These are phyloP conservation scores for Paedocypris sp. DNA, from an alignment of 2,113 vertebrate species.

Conservation along the genomic window DNA sequence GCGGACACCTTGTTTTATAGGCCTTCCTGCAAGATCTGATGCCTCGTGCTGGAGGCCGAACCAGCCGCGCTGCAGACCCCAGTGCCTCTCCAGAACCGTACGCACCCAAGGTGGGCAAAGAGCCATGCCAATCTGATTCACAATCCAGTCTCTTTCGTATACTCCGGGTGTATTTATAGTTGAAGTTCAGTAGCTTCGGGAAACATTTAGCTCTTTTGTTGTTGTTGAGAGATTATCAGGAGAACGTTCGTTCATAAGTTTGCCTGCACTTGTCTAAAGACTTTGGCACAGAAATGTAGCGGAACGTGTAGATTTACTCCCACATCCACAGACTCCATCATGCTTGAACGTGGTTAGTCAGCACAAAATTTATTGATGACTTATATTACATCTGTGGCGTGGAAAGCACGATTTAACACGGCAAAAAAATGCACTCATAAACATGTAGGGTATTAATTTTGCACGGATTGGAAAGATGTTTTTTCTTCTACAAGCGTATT, in stretches of 20 bases:
- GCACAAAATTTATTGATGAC: slow-evolving; percentile 15
- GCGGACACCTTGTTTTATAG: slow-evolving; percentile 59
- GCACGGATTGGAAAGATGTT: no score
- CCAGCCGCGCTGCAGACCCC: slow-evolving; percentile 79
- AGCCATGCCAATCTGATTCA: no score
- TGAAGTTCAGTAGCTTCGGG: not conserved
- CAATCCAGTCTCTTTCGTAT: no score
- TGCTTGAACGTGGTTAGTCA: slow-evolving; percentile 21
- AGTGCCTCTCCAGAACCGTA: slow-evolving; percentile 71
- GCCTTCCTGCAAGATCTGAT: slow-evolving; percentile 63
- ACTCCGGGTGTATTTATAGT: not conserved
- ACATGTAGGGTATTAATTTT: no score
- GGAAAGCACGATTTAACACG: no score
- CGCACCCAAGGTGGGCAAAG: slow-evolving; percentile 83
- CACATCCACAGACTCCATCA: slow-evolving; percentile 24
- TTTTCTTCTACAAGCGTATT: no score
- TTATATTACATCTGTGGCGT: slow-evolving; percentile 14
- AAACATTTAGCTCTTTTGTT: no score
- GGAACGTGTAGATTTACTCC: slow-evolving; percentile 1
- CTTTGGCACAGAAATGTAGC: slow-evolving; percentile 1
- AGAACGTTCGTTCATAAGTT: slow-evolving; percentile 8
- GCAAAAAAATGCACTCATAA: no score
- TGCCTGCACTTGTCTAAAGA: slow-evolving; percentile 28
- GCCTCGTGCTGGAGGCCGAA: slow-evolving; percentile 77
- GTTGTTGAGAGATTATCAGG: slow-evolving; percentile 12